A percentile compares a stretch with the other conserved stretches of the same genome.
phyloP scores from a whole-genome alignment of 2,797 vertebrate species.

The Selene dorsalis region DNA sequence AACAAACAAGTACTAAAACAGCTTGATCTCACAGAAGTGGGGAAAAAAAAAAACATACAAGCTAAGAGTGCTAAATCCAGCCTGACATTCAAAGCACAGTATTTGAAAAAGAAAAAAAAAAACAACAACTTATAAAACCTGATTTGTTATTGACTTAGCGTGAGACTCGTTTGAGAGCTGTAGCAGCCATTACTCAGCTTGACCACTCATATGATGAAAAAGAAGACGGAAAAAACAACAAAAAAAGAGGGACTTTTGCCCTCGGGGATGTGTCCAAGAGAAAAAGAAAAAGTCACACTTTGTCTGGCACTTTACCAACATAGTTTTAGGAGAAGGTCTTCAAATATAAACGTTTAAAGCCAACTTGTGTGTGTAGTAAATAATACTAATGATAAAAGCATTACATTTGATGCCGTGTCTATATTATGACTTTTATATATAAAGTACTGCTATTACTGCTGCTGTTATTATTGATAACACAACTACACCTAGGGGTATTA shows the following conservation, averaged over 20 bases:
- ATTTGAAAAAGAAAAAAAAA: background rate
- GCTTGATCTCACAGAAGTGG: conserved; percentile 12
- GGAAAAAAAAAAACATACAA: background rate
- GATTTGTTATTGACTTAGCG: conserved; percentile 15
- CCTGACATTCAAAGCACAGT: conserved; percentile 50
- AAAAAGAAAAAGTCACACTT: background rate
- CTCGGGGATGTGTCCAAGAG: background rate
- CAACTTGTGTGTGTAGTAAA: background rate
- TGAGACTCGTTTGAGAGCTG: conserved; percentile 4
- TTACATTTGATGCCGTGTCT: background rate
- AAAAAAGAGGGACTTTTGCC: background rate
- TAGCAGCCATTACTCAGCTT: background rate
- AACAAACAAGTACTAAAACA: conserved; percentile 12
- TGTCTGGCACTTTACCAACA: background rate
- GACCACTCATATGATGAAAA: background rate
- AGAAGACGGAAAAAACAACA: background rate
- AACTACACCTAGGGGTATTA: too few species aligned
- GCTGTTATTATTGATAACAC: too few species aligned
- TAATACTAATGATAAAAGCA: background rate
- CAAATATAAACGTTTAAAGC: conserved; percentile 17
- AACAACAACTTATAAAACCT: background rate
- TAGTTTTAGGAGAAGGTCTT: conserved; percentile 28
- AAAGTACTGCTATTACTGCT: too few species aligned
- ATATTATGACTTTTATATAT: background rate
- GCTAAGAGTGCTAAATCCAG: background rate